Conservation (phyloP, 2,113 vertebrate species). For the Heterochromis multidens region DNA sequence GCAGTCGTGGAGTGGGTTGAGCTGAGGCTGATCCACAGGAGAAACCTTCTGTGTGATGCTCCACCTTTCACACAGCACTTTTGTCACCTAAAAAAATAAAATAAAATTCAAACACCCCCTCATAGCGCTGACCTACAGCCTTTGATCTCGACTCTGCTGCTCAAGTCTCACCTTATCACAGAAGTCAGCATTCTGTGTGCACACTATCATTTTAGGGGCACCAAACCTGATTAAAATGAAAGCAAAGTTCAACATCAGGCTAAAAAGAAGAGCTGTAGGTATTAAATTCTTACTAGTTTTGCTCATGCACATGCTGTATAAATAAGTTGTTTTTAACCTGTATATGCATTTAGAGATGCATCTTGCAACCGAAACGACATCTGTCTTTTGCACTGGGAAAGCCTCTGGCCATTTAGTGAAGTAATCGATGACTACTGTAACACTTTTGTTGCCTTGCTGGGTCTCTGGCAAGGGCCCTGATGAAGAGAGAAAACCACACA, state of each 20-base stretch:
- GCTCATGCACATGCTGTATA: not conserved
- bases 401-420: slow-evolving; percentile 91
- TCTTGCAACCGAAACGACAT: slow-evolving; percentile 79
- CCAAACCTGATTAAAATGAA: slow-evolving; percentile 78
- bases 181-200: slow-evolving; percentile 79
- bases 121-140: not conserved
- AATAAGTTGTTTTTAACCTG: slow-evolving; percentile 71
- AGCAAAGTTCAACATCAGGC: not conserved
- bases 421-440: slow-evolving; percentile 81
- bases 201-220: slow-evolving; percentile 79
- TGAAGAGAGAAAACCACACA: not conserved
- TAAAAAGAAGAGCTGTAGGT: not conserved
- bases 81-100: slow-evolving; percentile 73
- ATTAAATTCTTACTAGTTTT: not conserved
- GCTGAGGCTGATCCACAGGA: slow-evolving; percentile 63
- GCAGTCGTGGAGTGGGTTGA: slow-evolving; percentile 68
- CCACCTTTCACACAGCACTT: slow-evolving; percentile 78
- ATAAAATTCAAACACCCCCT: slow-evolving; percentile 21
- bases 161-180: slow-evolving; percentile 82
- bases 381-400: slow-evolving; percentile 79
- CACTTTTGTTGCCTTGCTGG: slow-evolving; percentile 72
- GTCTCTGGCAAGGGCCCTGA: slow-evolving; percentile 86
- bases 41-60: slow-evolving; percentile 79
- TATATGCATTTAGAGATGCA: slow-evolving; percentile 82
- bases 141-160: not conserved